Conservation (phyloP, 2,888 invertebrate species). For the Drosophila setosimentum region DNA sequence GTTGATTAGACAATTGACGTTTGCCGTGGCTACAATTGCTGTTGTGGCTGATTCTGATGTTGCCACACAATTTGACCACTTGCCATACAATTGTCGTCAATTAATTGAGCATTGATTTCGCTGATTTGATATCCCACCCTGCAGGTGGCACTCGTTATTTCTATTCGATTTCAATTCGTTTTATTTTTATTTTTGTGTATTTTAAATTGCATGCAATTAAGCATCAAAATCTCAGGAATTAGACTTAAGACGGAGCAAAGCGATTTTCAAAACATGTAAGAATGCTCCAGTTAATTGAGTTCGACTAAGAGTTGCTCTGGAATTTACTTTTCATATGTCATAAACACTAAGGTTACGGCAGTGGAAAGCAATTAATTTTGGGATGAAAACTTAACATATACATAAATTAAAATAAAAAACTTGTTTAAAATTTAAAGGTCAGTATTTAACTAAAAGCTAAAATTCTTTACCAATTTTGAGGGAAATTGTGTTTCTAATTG, state of each 20-base stretch:
- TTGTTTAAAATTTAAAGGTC: not conserved
- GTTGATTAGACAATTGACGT: slow-evolving; percentile 83
- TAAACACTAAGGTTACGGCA: not conserved
- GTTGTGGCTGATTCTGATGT: slow-evolving; percentile 58
- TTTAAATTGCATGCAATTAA: slow-evolving; percentile 14
- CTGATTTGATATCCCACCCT: slow-evolving; percentile 76
- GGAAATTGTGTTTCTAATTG: not conserved
- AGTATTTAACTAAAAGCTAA: not conserved
- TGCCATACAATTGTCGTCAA: slow-evolving; percentile 78
- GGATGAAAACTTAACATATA: not conserved
- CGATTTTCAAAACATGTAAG: not conserved
- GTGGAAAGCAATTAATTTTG: not conserved
- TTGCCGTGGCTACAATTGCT: slow-evolving; percentile 54
- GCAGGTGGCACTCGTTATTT: slow-evolving; percentile 71
- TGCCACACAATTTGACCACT: slow-evolving; percentile 76
- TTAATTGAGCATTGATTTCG: slow-evolving; percentile 76
- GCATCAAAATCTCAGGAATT: not conserved
- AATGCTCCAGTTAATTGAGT: not conserved
- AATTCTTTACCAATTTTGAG: not conserved
- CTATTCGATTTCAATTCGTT: slow-evolving; percentile 44
- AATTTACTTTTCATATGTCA: not conserved
- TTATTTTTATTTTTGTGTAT: not conserved
- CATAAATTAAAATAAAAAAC: not conserved
- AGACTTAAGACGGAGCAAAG: not conserved
- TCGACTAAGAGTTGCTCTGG: not conserved